Conservation (phyloP, 2,888 invertebrate genomes). For the Phoronis australis region DNA sequence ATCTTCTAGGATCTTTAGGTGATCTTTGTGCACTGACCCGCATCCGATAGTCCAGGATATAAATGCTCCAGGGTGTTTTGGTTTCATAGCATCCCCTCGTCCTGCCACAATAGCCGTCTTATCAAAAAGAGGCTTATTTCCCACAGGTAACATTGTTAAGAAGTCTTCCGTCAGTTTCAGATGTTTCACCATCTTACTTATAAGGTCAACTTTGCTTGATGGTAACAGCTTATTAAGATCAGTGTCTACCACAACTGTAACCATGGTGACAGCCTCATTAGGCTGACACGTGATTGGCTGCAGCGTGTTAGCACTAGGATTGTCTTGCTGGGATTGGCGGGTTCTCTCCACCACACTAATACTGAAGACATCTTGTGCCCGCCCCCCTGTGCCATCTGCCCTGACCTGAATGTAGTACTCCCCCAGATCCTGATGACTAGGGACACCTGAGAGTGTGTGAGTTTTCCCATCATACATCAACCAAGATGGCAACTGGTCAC, state of each 20-base stretch:
- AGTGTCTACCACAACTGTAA: constrained; percentile 66
- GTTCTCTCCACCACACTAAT: constrained; percentile 61
- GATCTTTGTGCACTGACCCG: constrained; percentile 65
- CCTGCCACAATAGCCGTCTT: constrained; percentile 45
- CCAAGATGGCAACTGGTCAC: constrained; percentile 43
- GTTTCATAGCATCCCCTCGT: constrained; percentile 34
- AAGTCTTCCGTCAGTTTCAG: constrained; percentile 36
- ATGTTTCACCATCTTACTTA: constrained; percentile 33
- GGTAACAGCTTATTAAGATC: constrained; percentile 63
- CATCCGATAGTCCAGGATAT: constrained; percentile 66
- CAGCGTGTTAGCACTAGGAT: constrained; percentile 25
- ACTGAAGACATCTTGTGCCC: constrained; percentile 62
- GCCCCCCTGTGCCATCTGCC: constrained; percentile 25
- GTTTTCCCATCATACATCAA: constrained; percentile 64
- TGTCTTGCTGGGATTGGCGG: no score
- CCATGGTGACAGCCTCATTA: constrained; percentile 59
- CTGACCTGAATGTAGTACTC: constrained; percentile 57
- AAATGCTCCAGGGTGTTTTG: constrained; percentile 26
- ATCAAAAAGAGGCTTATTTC: constrained; percentile 35
- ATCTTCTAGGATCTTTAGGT: constrained; percentile 63
- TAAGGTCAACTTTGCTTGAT: constrained; percentile 58
- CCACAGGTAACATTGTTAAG: constrained; percentile 36
- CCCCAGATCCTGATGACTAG: constrained; percentile 60
- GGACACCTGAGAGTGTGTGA: constrained; percentile 71
- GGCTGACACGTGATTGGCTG: constrained; percentile 39